Evolutionary conservation across 2,113 vertebrate genomes (phyloP).

Genomic region (Ailurus styani): DNA sequence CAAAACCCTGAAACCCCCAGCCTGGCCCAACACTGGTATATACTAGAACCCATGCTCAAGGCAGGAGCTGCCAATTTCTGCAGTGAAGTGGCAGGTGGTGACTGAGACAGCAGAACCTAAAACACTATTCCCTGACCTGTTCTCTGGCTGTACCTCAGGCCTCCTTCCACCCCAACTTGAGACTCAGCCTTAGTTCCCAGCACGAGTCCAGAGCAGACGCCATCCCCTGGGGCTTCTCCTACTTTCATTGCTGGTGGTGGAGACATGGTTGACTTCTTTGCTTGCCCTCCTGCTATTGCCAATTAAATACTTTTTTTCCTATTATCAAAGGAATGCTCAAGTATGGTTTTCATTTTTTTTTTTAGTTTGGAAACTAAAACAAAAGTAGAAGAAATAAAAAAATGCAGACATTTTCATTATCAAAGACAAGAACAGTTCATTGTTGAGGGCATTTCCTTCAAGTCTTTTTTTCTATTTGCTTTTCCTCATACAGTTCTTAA

Average conservation of each 20-base stretch:
- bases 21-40: background rate
- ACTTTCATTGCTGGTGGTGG: rapidly evolving
- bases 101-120: background rate
- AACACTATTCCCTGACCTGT: background rate
- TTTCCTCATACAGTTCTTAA: background rate
- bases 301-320: background rate
- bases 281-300: background rate
- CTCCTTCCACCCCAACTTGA: background rate
- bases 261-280: background rate
- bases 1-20: too few relatives aligned
- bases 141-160: background rate
- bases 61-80: background rate
- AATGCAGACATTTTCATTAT: background rate
- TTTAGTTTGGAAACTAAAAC: background rate
- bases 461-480: background rate
- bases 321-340: background rate
- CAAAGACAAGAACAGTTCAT: background rate
- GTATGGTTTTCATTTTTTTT: background rate
- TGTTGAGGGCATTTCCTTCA: background rate
- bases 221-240: background rate
- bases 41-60: background rate
- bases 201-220: background rate
- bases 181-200: background rate
- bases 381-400: background rate
- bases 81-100: rapidly evolving